Conservation (phyloP, 2,113 vertebrate species). For the Recurvirostra avosetta region DNA sequence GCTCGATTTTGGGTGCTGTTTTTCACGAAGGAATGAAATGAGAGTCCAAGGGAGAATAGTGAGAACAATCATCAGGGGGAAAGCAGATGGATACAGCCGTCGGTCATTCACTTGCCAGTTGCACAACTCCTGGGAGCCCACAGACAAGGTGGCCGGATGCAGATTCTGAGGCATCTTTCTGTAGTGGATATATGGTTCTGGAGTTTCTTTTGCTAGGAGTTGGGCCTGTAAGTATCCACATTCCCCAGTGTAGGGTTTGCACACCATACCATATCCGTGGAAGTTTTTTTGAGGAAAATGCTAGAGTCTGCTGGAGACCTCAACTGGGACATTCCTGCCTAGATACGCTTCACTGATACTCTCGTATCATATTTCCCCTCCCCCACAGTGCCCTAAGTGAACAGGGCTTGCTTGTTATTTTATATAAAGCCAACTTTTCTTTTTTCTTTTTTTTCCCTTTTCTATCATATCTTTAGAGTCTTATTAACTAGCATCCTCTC, state of each 20-base stretch:
- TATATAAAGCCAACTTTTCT: background rate
- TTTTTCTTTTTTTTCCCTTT: background rate
- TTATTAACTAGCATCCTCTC: background rate
- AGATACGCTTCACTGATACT: background rate
- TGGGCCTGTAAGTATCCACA: background rate
- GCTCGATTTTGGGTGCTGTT: background rate
- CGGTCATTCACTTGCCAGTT: background rate
- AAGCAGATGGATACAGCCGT: background rate
- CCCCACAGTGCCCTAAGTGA: background rate
- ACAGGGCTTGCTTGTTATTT: background rate
- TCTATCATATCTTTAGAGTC: background rate
- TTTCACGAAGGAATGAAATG: background rate
- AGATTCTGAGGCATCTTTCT: background rate
- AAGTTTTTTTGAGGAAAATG: background rate
- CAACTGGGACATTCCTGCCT: background rate
- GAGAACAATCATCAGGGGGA: background rate
- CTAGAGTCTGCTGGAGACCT: background rate
- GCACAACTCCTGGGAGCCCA: background rate
- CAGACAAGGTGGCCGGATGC: background rate
- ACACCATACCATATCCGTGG: background rate
- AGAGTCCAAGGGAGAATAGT: background rate
- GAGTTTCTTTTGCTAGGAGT: background rate
- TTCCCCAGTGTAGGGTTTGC: background rate
- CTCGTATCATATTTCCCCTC: fast-evolving
- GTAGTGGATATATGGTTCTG: background rate